Conservation (phyloP, 2,113 vertebrate genomes). For the Mugil cephalus region DNA sequence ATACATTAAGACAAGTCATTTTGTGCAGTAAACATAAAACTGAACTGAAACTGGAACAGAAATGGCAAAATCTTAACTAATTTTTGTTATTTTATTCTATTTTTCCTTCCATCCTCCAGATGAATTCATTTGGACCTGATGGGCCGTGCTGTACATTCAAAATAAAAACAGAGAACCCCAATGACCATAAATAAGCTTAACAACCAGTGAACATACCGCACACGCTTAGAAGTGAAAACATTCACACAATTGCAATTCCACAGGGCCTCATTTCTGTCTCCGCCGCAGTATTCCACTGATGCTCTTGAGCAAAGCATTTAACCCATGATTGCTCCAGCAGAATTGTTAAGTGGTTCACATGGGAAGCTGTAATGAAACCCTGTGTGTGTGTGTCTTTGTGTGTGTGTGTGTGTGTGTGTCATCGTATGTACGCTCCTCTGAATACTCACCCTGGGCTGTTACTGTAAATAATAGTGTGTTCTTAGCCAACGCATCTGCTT, state of each 20-base stretch:
- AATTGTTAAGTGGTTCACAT: constrained; percentile 17
- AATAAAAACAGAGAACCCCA: not conserved
- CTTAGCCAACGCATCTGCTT: constrained; percentile 5
- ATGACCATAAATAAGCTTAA: not conserved
- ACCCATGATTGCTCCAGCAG: constrained; percentile 13
- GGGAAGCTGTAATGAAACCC: constrained; percentile 3
- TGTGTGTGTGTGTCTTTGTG: not conserved
- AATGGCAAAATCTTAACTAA: no score
- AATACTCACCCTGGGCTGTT: not conserved
- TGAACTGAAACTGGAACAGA: no score
- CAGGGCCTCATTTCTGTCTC: not conserved
- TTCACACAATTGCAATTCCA: not conserved
- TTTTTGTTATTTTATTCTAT: no score
- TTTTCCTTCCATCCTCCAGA: no score
- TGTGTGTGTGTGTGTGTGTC: not conserved
- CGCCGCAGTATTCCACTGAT: not conserved
- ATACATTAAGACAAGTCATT: no score
- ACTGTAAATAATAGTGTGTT: constrained; percentile 46
- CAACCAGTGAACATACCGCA: not conserved
- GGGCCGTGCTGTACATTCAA: no score
- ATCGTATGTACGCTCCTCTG: not conserved
- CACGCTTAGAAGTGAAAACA: not conserved
- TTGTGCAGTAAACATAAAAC: no score
- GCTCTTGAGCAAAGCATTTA: constrained; percentile 22
- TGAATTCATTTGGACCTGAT: no score